Percentiles rank a stretch among this genome's conserved stretches.
Conservation (phyloP, 2,113 vertebrate genomes). For the Grantiella picta region DNA sequence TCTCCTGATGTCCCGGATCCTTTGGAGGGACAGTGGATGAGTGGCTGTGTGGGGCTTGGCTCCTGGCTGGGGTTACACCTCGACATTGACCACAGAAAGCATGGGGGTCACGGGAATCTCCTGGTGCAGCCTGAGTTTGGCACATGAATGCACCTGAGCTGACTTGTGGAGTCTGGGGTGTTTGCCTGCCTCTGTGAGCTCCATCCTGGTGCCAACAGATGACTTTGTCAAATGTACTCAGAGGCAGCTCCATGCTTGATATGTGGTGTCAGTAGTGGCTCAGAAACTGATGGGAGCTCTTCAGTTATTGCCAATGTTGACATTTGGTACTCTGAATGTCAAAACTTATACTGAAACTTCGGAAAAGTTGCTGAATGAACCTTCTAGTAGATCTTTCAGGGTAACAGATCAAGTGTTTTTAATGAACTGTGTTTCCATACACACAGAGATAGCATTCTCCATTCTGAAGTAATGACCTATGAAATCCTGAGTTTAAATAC, state of each 20-base stretch:
- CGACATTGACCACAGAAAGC: rapidly evolving
- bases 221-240: neutral
- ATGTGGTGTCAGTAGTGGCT: neutral
- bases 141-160: neutral
- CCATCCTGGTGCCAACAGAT: neutral
- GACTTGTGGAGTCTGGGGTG: neutral
- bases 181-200: neutral
- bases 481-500: slow-evolving; percentile 43
- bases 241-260: neutral
- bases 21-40: too few relatives aligned
- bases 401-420: neutral
- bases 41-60: rapidly evolving
- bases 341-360: neutral
- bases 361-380: neutral
- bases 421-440: slow-evolving; percentile 23
- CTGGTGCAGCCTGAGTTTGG: neutral
- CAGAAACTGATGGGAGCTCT: neutral
- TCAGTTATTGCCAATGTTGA: neutral
- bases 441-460: neutral
- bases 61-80: neutral
- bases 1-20: neutral
- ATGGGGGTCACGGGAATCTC: neutral
- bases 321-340: neutral
- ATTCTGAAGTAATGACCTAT: slow-evolving; percentile 28
- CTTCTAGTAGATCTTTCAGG: neutral